Conservation (phyloP, 2,113 vertebrate genomes). For the Gnathonemus echidnorhynchus region DNA sequence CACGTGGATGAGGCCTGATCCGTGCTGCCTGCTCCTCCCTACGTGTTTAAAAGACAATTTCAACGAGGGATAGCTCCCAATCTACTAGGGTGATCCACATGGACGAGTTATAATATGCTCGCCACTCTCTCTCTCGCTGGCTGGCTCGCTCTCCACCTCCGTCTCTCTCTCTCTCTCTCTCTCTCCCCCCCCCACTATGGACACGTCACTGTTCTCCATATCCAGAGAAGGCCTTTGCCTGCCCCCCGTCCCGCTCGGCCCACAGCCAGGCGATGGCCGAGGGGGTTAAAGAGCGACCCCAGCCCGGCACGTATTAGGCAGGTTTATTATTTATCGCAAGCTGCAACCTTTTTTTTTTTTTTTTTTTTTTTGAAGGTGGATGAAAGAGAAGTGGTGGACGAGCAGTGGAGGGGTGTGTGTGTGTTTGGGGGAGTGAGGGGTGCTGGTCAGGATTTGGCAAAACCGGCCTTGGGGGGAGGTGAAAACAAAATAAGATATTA, state of each 20-base stretch:
- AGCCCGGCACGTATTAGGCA: constrained; percentile 62
- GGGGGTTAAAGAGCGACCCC: constrained; percentile 49
- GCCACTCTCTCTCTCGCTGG: constrained; percentile 60
- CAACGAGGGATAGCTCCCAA: constrained; percentile 64
- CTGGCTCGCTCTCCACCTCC: constrained; percentile 40
- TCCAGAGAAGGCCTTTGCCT: constrained; percentile 48
- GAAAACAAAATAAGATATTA: constrained; percentile 60
- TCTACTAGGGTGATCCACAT: constrained; percentile 64
- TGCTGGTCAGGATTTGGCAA: constrained; percentile 52
- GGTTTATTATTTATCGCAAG: constrained; percentile 70
- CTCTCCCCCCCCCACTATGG: constrained; percentile 51
- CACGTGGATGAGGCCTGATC: constrained; percentile 51
- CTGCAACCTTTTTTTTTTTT: constrained; percentile 42
- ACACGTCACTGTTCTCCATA: constrained; percentile 62
- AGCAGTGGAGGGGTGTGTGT: constrained; percentile 41
- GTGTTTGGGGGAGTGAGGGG: constrained; percentile 20
- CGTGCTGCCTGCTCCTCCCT: constrained; percentile 57
- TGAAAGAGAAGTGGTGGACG: constrained; percentile 43
- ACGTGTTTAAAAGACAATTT: constrained; percentile 69
- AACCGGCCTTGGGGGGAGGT: constrained; percentile 46
- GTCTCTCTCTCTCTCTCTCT: constrained; percentile 25
- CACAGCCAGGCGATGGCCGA: constrained; percentile 29
- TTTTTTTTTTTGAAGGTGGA: constrained; percentile 46
- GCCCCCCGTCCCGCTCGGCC: constrained; percentile 41
- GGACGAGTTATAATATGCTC: constrained; percentile 72